These are phyloP conservation scores for Callocephalon fimbriatum DNA, from an alignment of 2,113 vertebrate species.

Conservation along the genomic window DNA sequence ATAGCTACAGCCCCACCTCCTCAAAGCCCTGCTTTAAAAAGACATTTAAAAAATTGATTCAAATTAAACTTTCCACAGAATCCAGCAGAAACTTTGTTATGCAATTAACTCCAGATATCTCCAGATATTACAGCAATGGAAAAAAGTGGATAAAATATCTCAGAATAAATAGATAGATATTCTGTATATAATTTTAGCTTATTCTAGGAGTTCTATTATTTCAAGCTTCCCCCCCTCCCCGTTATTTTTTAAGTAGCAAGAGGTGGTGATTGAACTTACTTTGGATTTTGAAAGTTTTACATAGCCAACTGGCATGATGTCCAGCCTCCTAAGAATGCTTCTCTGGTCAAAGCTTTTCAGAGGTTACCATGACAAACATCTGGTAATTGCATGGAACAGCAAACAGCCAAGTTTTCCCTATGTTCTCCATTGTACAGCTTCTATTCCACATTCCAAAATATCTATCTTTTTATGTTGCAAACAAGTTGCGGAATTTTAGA, in stretches of 20 bases:
- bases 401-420: constrained; percentile 13
- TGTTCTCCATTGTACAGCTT: constrained; percentile 6
- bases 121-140: neutral
- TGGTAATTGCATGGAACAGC: constrained; percentile 33
- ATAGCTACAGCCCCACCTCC: neutral
- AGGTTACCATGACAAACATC: constrained; percentile 52
- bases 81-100: neutral
- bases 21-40: neutral
- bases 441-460: neutral
- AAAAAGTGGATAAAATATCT: neutral
- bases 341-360: constrained; percentile 15
- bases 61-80: neutral
- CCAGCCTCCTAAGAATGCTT: constrained; percentile 11
- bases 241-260: neutral
- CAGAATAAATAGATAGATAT: neutral
- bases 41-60: neutral
- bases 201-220: neutral
- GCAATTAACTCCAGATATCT: neutral
- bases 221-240: neutral
- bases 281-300: neutral
- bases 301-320: constrained; percentile 13
- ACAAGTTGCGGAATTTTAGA: neutral
- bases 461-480: neutral
- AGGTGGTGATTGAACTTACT: constrained; percentile 25
- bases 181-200: neutral